Evolutionary conservation across 35 echinoderm and acorn worm genomes (phyloP).

Genomic region (Apostichopus californicus): DNA sequence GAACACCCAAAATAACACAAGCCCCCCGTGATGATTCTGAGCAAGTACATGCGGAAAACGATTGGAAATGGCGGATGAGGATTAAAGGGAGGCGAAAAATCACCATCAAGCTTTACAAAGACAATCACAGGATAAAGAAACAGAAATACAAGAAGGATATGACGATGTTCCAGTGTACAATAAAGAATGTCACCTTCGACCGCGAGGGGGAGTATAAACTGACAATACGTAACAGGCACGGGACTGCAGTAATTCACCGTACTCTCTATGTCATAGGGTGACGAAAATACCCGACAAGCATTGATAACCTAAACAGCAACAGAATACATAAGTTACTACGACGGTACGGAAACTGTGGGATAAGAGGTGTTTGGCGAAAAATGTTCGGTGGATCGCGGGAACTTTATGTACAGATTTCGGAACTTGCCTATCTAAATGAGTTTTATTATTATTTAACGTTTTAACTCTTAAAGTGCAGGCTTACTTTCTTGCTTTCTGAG

Average conservation of each 20-base stretch:
- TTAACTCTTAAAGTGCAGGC: no score
- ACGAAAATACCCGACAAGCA: no score
- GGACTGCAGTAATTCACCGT: neutral
- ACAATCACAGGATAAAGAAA: neutral
- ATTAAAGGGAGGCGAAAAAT: slow-evolving; percentile 7
- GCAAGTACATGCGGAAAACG: neutral
- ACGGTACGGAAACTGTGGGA: no score
- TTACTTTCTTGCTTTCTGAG: no score
- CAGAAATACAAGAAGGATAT: neutral
- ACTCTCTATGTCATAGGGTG: neutral
- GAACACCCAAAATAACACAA: neutral
- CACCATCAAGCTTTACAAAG: slow-evolving; percentile 16
- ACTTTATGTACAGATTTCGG: no score
- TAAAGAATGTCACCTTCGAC: neutral
- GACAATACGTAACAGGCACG: neutral
- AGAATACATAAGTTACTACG: neutral
- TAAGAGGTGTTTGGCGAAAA: no score
- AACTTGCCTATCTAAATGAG: no score
- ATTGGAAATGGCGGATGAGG: slow-evolving; percentile 19
- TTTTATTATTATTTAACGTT: no score
- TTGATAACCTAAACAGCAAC: neutral
- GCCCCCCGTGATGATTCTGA: neutral
- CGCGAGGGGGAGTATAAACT: neutral
- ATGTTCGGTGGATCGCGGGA: no score
- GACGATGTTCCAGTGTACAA: slow-evolving; percentile 28